A percentile compares a stretch with the other conserved stretches of the same genome.
These are phyloP conservation scores for Neoaliturus tenellus DNA, from an alignment of 2,888 invertebrate species.

Conservation along the genomic window DNA sequence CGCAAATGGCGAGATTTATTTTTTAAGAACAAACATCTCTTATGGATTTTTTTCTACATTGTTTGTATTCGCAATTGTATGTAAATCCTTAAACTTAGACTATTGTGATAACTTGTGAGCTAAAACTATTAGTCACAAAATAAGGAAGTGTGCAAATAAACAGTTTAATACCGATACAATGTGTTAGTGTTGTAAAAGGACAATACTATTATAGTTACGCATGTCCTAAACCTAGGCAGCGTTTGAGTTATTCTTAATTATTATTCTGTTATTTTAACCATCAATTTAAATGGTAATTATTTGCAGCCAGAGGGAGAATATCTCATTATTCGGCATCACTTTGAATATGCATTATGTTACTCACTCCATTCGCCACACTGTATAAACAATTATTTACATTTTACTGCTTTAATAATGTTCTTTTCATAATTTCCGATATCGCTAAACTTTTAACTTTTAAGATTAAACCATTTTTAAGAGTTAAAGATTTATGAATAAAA, in stretches of 20 bases:
- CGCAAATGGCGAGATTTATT: too few species aligned
- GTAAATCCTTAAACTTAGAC: too few species aligned
- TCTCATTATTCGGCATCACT: constrained; percentile 43
- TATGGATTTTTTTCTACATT: too few species aligned
- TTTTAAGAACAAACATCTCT: too few species aligned
- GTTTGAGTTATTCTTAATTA: constrained; percentile 43
- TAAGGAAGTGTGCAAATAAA: too few species aligned
- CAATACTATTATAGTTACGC: not conserved
- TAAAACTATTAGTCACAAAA: too few species aligned
- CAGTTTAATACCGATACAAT: too few species aligned
- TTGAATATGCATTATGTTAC: constrained; percentile 47
- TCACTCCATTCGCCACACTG: constrained; percentile 43
- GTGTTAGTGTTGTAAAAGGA: too few species aligned
- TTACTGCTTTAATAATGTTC: constrained; percentile 29
- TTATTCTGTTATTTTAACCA: constrained; percentile 51
- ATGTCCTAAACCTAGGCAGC: not conserved
- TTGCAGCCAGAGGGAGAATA: constrained; percentile 16
- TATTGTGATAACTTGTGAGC: too few species aligned
- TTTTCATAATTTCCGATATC: constrained; percentile 19
- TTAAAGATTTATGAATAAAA: constrained; percentile 4
- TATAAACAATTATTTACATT: constrained; percentile 50
- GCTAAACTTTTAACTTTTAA: constrained; percentile 6
- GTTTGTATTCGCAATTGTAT: too few species aligned
- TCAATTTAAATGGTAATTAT: constrained; percentile 49
- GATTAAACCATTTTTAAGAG: not conserved